phyloP scores from a whole-genome alignment of 1,140 invertebrate species.

The Procambarus virginalis region DNA sequence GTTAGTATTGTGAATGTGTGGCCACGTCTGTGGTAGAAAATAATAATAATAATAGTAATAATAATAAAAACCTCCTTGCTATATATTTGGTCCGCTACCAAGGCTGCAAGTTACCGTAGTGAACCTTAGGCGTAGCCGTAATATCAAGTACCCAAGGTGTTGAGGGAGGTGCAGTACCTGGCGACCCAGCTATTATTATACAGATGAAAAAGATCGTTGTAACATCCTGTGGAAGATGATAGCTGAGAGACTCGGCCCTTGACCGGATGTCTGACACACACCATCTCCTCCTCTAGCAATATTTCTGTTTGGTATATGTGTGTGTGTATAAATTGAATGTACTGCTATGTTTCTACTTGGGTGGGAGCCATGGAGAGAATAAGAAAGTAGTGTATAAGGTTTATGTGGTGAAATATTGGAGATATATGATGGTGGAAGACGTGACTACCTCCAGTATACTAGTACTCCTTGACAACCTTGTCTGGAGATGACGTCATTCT shows the following conservation, averaged over 20 bases:
- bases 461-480: conserved; percentile 18
- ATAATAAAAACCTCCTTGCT: too few relatives aligned
- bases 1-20: too few relatives aligned
- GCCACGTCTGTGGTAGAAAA: too few relatives aligned
- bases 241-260: background rate
- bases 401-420: background rate
- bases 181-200: background rate
- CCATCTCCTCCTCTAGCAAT: background rate
- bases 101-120: too few relatives aligned
- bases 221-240: background rate
- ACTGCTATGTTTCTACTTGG: too few relatives aligned
- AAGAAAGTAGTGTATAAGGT: background rate
- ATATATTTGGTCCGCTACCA: too few relatives aligned
- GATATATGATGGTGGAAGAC: background rate
- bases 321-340: background rate
- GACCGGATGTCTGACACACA: background rate
- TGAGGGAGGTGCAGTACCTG: too few relatives aligned
- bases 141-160: too few relatives aligned
- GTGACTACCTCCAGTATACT: background rate
- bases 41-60: too few relatives aligned
- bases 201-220: background rate
- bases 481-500: conserved; percentile 27
- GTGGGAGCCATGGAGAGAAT: too few relatives aligned
- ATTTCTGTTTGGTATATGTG: background rate
- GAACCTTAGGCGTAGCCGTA: too few relatives aligned